Evolutionary conservation across 2,888 invertebrate species (phyloP), one percentile per base, ranked within the genome.

Genomic region (Meiosimyza decipiens): DNA sequence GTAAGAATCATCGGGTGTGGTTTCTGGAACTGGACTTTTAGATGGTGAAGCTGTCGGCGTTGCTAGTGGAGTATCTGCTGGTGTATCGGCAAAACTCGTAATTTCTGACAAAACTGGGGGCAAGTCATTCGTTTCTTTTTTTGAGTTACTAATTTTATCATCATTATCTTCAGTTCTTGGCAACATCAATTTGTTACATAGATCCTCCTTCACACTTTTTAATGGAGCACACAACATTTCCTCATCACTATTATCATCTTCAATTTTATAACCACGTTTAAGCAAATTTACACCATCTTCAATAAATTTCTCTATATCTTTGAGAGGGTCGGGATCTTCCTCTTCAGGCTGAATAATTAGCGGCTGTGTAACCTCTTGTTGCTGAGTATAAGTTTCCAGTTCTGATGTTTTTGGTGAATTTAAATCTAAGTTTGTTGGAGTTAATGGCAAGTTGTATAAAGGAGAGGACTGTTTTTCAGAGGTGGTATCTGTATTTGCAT

Each of bases 261-360:
- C 83, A 13, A 80, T 64, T 63, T 85, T 84, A 71, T 85, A 84
- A 49, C 81, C 82, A 3, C 82, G 81, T 64, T 85, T 85, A 3
- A 86, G 77, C 12, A 86, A 76, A 77, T 84, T 86, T 1, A 84
- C 85, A 49, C 85, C 85, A 63, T 83, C 84, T 70, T 83, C 85
- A 6, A 86, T 85, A 71, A 86, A 86, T 60, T 86, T 85, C 64
- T 82, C 85, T 65, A 86, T 86, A 69, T 86, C 86, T 54, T 82
- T 82, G 3, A 86, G 77, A 0, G 85, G 83, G 77, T 86, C 83
- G 1, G 81, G 78, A 1, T 81, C 78, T 4, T 78, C 77, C 55
- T 84, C 83, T 22, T 79, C 77, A 1, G 69, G 16, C 50, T 71
- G 28, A 22, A 47, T 9, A 40, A 40, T 28, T 54, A n/a, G 4